These are phyloP conservation scores for Butastur rufipennis DNA, from an alignment of 2,113 vertebrate genomes.

Conservation along the genomic window DNA sequence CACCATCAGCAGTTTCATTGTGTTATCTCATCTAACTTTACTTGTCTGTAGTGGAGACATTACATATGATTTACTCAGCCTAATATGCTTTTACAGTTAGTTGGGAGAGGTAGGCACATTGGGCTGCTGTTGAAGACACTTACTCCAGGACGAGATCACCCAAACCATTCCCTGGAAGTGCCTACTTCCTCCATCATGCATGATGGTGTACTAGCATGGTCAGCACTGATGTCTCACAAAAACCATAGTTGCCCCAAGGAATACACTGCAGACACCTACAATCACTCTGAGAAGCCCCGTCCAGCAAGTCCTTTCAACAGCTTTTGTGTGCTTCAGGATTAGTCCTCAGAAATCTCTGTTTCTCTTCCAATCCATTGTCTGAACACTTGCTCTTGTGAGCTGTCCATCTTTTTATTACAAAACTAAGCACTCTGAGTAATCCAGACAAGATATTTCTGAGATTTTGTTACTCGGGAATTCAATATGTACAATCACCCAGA, in stretches of 20 bases:
- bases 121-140: not conserved
- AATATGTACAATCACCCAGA: not conserved
- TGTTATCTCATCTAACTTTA: not conserved
- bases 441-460: not conserved
- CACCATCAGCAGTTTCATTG: not conserved
- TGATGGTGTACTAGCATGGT: not conserved
- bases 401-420: not conserved
- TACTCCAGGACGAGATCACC: not conserved
- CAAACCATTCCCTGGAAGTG: not conserved
- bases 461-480: not conserved
- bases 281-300: not conserved
- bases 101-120: not conserved
- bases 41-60: not conserved
- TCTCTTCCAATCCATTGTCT: not conserved
- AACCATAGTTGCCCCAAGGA: fast-evolving
- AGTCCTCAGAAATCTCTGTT: not conserved
- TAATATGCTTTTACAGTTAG: not conserved
- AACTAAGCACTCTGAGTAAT: not conserved
- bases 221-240: not conserved
- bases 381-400: not conserved
- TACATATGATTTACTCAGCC: not conserved
- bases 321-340: not conserved
- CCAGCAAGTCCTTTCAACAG: not conserved
- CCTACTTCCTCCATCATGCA: not conserved
- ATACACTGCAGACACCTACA: not conserved